Evolutionary conservation across 2,797 vertebrate genomes (phyloP), one percentile per base, ranked within the genome.

Genomic region (Sandelia bainsii): DNA sequence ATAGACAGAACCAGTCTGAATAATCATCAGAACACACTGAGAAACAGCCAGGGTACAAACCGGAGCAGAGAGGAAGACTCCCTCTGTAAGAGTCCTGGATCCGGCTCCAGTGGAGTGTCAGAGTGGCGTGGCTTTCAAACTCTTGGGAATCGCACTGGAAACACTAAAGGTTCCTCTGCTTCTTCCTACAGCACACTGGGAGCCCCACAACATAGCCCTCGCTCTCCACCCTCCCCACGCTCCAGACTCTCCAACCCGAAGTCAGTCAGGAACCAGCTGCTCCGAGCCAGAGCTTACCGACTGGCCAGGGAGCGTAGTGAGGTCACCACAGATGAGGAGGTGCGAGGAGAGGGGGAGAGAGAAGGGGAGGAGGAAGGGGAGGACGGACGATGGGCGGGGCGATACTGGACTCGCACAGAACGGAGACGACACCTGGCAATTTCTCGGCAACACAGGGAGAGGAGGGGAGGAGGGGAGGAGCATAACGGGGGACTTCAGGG

Each of bases 301-400:
- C 42, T 87, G 50, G 80, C 91, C 32, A 73, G 90, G 45, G 90
- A 93, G 16, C 84, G 84, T 78, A 93, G 89, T 0, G 81, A 91
- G 59, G 87, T 90, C 79, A 93, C 92, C 2, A 92, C 91, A 0
- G 93, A 94, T 0, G 93, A 93, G 53, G 93, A 93, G 8, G 75
- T 66, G 37, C 68, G 84, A 37, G 90, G 89, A 0, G 76, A 89
- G 0, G 81, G 84, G 0, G 82, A 57, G 13, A 54, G 61, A 3
- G 84, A 77, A 0, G 86, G 80, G 0, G 89, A 82, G 2, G 79
- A 74, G 32, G 77, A 89, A 0, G 91, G 89, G 9, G 90, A 39
- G 3, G 89, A 87, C 1, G 88, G 71, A 3, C 75, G 72, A 0
- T 79, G 79, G 88, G 80, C 75, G 0, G 89, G 92, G 2, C 79